Evolutionary conservation across 2,888 invertebrate species (phyloP).

Genomic region (Hydrotaea cyrtoneurina): DNA sequence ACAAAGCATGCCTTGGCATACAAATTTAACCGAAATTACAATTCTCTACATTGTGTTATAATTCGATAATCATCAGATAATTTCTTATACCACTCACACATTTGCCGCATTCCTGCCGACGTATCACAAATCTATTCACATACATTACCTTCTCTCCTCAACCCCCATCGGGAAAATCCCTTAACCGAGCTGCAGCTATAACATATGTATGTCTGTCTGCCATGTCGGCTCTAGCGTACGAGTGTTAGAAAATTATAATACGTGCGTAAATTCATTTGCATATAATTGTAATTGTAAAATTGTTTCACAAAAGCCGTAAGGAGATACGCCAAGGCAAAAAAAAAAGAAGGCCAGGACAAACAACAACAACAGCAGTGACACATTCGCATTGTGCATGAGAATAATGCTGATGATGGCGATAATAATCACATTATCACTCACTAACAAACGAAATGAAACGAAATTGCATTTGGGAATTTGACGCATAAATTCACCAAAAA

Average conservation of each 20-base stretch:
- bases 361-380: too few species aligned
- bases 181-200: background rate
- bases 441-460: conserved; percentile 60
- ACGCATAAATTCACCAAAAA: conserved; percentile 17
- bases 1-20: too few species aligned
- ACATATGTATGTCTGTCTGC: background rate
- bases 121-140: conserved; percentile 6
- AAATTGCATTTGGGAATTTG: conserved; percentile 66
- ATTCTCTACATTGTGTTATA: conserved; percentile 14
- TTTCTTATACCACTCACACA: conserved; percentile 18
- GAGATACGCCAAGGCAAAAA: background rate
- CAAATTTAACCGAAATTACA: background rate
- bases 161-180: too few species aligned
- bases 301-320: conserved; percentile 42
- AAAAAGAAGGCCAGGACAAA: background rate
- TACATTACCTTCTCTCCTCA: background rate
- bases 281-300: conserved; percentile 61
- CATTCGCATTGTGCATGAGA: conserved; percentile 9
- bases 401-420: conserved; percentile 25
- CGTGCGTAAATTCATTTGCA: conserved; percentile 61
- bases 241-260: conserved; percentile 47
- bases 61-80: conserved; percentile 45
- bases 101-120: background rate
- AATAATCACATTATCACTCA: conserved; percentile 65
- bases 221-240: background rate